Evolutionary conservation across 2,888 invertebrate genomes (phyloP), one percentile per base, ranked within the genome.

Genomic region (Acronicta leporina): DNA sequence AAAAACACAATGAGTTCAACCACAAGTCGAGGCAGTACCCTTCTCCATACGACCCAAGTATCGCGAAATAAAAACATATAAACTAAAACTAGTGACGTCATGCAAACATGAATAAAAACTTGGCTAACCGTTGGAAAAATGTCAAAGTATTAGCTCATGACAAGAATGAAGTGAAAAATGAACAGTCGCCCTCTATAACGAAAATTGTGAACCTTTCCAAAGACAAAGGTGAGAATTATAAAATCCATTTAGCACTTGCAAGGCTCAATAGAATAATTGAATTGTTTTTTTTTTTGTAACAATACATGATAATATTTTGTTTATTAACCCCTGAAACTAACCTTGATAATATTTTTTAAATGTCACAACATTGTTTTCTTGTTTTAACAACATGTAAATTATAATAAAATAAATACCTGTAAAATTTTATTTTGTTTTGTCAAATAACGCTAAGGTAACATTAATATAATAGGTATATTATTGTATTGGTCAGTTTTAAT

Each of bases 81-180:
- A 63, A 51, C 43, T 10, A 52, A 65, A 42, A 52, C 14, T 33
- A 48, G 65, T 66, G 41, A 65, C 62, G 65, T 70, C 73, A 81
- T 63, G 49, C 63, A 64, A 75, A 73, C 73, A 92, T 91, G 89
- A 90, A 82, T 80, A 90, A 84, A 78, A 81, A 77, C 49, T 76
- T 81, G 43, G 78, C 77, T 47, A 87, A 84, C 75, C 91, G 86
- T 82, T 92, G 92, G 92, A 90, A 88, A 85, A 88, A 87, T 70
- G 82, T 91, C 63, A 89, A 90, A 84, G 77, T 82, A 58, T 81
- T 90, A 63, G 69, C 81, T 27, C 82, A 86, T 73, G 85, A 71
- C 74, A 81, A 46, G 77, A 77, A 65, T 76, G 80, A 75, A 75
- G 77, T 68, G 33, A 79, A 75, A 63, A 77, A 80, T 35, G 79